Evolutionary conservation across 1,140 invertebrate genomes (phyloP).

Genomic region (Drosophila baimaii): DNA sequence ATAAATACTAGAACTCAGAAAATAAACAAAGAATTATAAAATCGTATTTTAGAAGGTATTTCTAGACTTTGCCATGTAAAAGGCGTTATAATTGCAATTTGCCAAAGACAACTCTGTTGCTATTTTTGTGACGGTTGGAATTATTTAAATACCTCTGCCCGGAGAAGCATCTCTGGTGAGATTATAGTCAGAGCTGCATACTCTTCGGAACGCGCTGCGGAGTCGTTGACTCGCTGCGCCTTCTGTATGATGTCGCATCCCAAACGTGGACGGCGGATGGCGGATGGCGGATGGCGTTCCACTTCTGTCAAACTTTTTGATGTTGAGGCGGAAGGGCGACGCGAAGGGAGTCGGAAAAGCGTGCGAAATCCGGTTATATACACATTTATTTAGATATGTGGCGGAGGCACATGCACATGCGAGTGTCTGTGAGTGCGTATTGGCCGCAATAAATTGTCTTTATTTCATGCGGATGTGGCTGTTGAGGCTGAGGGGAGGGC

Average conservation of each 20-base stretch:
- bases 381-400: conserved; percentile 37
- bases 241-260: conserved; percentile 39
- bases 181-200: conserved; percentile 30
- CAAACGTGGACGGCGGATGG: conserved; percentile 48
- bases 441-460: conserved; percentile 76
- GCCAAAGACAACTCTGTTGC: no score
- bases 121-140: background rate
- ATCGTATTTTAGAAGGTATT: no score
- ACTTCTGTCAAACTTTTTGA: conserved; percentile 78
- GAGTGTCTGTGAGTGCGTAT: conserved; percentile 56
- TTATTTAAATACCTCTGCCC: background rate
- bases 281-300: conserved; percentile 61
- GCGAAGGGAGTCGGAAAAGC: conserved; percentile 44
- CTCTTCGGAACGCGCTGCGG: conserved; percentile 31
- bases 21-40: no score
- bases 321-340: conserved; percentile 44
- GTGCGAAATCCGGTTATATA: conserved; percentile 52
- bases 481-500: no score
- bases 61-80: no score
- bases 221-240: conserved; percentile 26
- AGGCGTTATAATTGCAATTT: no score
- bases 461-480: conserved; percentile 69
- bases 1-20: no score
- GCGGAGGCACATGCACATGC: conserved; percentile 5
- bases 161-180: background rate